Evolutionary conservation across 2,113 vertebrate species (phyloP).

Genomic region (Nycticebus coucang): DNA sequence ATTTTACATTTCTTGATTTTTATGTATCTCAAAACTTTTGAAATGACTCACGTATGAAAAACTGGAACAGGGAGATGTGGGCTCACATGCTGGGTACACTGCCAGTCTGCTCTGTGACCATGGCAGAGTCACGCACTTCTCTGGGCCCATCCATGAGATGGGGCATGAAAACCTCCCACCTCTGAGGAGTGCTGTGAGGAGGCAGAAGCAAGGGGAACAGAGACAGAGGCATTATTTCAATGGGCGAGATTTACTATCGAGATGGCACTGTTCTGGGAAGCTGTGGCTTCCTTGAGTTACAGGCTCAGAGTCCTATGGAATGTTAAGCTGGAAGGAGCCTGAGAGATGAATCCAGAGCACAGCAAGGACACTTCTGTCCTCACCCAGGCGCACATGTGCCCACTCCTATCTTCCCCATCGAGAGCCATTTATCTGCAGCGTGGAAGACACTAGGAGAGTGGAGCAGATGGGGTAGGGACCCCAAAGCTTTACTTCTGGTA

Average conservation of each 20-base stretch:
- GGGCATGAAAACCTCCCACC: neutral
- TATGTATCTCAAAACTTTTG: no score
- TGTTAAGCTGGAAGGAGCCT: conserved; percentile 31
- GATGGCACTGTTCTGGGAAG: neutral
- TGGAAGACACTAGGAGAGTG: neutral
- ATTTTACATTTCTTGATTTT: no score
- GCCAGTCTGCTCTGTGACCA: neutral
- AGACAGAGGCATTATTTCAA: conserved; percentile 43
- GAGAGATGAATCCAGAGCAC: conserved; percentile 4
- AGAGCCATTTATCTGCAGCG: neutral
- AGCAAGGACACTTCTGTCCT: neutral
- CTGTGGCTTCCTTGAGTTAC: conserved; percentile 6
- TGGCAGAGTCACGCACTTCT: neutral
- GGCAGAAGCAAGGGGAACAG: neutral
- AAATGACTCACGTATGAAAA: no score
- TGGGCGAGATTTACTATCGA: conserved; percentile 18
- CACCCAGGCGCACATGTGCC: neutral
- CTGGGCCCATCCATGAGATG: neutral
- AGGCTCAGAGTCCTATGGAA: neutral
- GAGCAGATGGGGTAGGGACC: neutral
- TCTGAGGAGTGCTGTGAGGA: neutral
- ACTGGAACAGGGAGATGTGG: neutral
- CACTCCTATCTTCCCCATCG: accelerated
- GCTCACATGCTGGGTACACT: accelerated
- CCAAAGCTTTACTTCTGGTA: neutral